A percentile compares a stretch with the other conserved stretches of the same genome.
Evolutionary conservation across 1,140 invertebrate species (phyloP).

Genomic region (Lasioglossum albipes): DNA sequence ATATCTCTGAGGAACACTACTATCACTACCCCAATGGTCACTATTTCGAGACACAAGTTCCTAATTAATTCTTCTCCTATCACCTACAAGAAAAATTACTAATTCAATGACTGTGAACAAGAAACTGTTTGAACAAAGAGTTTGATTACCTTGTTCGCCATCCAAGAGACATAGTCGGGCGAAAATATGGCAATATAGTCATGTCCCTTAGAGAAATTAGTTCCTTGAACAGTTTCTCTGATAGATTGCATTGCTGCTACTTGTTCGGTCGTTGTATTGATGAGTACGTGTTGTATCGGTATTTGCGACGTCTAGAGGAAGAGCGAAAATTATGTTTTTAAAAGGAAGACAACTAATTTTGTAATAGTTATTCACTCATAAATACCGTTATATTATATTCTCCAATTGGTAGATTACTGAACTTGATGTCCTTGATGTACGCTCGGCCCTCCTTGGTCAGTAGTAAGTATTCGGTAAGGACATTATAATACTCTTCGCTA

Average conservation of each 20-base stretch:
- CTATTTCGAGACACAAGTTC: constrained; percentile 80
- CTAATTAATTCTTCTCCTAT: constrained; percentile 81
- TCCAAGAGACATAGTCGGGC: constrained; percentile 74
- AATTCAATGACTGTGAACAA: neutral
- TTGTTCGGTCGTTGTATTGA: constrained; percentile 72
- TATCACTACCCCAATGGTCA: constrained; percentile 81
- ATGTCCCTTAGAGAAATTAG: constrained; percentile 69
- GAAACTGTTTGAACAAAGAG: neutral
- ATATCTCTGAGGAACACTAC: constrained; percentile 81
- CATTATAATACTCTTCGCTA: constrained; percentile 73
- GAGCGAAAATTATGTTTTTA: constrained; percentile 31
- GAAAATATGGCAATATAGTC: constrained; percentile 72
- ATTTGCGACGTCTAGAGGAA: constrained; percentile 72
- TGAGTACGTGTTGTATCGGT: constrained; percentile 73
- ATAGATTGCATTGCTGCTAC: constrained; percentile 73
- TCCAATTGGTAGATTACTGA: constrained; percentile 69
- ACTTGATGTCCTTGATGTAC: constrained; percentile 77
- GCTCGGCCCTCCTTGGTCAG: constrained; percentile 74
- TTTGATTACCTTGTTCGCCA: constrained; percentile 70
- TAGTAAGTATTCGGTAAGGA: constrained; percentile 75
- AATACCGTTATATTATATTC: constrained; percentile 78
- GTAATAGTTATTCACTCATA: constrained; percentile 43
- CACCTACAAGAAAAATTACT: constrained; percentile 71
- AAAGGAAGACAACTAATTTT: neutral
- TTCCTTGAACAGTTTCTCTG: constrained; percentile 63